Percentiles rank a stretch among this genome's conserved stretches.
Evolutionary conservation across 2,888 invertebrate species (phyloP).

Genomic region (Eristalis tenax): DNA sequence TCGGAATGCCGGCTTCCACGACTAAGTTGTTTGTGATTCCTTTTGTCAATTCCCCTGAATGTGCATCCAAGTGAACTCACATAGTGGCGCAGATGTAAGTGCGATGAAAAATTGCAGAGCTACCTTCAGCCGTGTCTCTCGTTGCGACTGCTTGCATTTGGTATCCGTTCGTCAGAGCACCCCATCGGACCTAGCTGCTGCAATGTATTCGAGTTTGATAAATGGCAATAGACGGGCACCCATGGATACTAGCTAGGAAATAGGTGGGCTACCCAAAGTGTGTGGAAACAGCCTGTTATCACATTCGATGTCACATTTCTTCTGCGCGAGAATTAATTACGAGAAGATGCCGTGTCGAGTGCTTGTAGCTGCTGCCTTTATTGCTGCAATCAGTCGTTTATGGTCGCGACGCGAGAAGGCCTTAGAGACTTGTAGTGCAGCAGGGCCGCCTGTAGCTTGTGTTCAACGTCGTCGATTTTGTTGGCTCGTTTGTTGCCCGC

Average conservation of each 20-base stretch:
- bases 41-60: constrained; percentile 44
- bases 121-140: constrained; percentile 16
- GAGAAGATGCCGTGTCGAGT: constrained; percentile 42
- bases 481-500: neutral
- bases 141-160: neutral
- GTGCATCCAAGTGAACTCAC: neutral
- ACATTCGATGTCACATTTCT: constrained; percentile 65
- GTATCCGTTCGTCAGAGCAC: constrained; percentile 46
- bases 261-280: constrained; percentile 46
- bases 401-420: constrained; percentile 36
- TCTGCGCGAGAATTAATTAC: constrained; percentile 61
- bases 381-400: constrained; percentile 45
- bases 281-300: constrained; percentile 70
- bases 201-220: constrained; percentile 65
- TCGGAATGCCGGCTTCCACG: constrained; percentile 54
- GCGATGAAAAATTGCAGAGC: constrained; percentile 33
- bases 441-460: neutral
- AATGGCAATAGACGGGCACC: constrained; percentile 50
- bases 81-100: neutral
- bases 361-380: constrained; percentile 33
- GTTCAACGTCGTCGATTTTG: constrained; percentile 15
- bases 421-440: neutral
- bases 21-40: constrained; percentile 58
- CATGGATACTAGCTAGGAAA: constrained; percentile 21
- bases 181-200: constrained; percentile 48